These are phyloP conservation scores for Oncorhynchus tshawytscha DNA, from an alignment of 2,113 vertebrate species.

Conservation along the genomic window DNA sequence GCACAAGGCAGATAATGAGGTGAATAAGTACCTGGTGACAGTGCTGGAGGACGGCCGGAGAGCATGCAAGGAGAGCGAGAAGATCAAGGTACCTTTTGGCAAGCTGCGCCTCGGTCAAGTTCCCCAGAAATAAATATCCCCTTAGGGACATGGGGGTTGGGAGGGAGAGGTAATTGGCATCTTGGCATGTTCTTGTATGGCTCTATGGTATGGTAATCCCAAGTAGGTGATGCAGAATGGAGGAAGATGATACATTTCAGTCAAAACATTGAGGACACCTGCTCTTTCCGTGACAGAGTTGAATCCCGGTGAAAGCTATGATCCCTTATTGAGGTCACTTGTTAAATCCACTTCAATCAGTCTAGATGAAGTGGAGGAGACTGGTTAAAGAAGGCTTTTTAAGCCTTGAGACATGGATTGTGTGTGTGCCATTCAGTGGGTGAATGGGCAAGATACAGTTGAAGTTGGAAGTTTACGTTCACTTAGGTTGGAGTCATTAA, in stretches of 20 bases:
- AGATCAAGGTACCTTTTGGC: conserved; percentile 86
- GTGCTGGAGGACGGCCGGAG: conserved; percentile 82
- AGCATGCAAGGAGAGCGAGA: conserved; percentile 86
- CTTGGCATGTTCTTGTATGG: background rate
- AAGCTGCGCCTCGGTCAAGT: background rate
- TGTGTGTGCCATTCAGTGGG: no score
- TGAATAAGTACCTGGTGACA: conserved; percentile 89
- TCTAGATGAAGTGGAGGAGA: no score
- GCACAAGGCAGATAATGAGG: conserved; percentile 95
- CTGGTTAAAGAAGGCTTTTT: no score
- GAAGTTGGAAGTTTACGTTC: no score
- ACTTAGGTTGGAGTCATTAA: no score
- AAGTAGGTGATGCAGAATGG: background rate
- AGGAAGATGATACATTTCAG: background rate
- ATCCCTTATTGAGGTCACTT: no score
- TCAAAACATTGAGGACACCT: no score
- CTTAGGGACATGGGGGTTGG: background rate
- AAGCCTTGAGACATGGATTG: no score
- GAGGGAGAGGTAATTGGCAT: conserved; percentile 1
- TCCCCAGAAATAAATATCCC: conserved; percentile 8
- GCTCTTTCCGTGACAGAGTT: no score
- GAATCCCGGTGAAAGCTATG: no score
- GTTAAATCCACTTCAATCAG: no score
- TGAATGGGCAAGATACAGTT: no score
- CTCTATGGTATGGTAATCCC: background rate